phyloP scores from a whole-genome alignment of 2,888 invertebrate species.

The Ganaspis brasiliensis region DNA sequence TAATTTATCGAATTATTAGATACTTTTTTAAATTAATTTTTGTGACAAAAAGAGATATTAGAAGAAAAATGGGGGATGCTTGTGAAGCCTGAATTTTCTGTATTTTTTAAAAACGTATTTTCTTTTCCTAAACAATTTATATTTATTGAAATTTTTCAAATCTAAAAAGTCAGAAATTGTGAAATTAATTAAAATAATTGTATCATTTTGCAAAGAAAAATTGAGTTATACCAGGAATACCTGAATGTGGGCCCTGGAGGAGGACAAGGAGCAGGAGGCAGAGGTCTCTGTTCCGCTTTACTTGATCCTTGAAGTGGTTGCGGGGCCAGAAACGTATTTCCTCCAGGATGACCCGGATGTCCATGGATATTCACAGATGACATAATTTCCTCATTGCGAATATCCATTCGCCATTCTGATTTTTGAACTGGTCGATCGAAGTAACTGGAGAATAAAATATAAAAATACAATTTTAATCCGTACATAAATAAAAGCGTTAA shows the following conservation, averaged over 20 bases:
- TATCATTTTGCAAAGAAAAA: conserved; percentile 57
- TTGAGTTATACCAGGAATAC: conserved; percentile 84
- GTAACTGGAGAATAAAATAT: conserved; percentile 73
- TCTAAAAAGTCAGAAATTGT: no score
- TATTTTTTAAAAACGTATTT: no score
- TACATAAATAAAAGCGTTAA: neutral
- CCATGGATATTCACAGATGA: conserved; percentile 76
- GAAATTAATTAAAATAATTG: no score
- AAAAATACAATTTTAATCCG: conserved; percentile 36
- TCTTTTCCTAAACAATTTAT: no score
- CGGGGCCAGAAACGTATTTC: conserved; percentile 80
- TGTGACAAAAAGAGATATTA: no score
- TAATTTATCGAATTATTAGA: no score
- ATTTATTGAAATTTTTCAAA: no score
- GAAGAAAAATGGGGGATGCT: no score
- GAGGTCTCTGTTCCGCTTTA: conserved; percentile 80
- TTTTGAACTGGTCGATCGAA: conserved; percentile 81
- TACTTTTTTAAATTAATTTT: no score
- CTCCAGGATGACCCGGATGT: conserved; percentile 79
- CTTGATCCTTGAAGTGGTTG: conserved; percentile 81
- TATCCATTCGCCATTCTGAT: conserved; percentile 80
- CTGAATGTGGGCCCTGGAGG: conserved; percentile 87
- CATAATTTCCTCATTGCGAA: conserved; percentile 79
- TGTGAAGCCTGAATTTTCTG: no score
- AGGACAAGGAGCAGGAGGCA: conserved; percentile 83